phyloP scores from a whole-genome alignment of 2,888 invertebrate genomes.

The Mongoloraphidia duomilia region DNA sequence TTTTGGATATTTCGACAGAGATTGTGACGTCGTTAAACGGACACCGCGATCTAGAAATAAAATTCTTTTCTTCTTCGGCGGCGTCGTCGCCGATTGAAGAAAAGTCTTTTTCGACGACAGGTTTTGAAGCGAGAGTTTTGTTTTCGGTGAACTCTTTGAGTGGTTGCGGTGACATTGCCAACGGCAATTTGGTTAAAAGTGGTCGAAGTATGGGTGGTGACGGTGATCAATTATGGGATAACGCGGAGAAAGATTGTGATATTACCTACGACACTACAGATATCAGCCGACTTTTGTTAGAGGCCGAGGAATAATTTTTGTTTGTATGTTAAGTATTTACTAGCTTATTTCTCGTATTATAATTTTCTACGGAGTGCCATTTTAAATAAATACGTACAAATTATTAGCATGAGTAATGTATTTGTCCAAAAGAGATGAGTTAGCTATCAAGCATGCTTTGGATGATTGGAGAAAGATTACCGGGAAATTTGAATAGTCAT shows the following conservation, averaged over 20 bases:
- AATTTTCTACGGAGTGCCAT: no score
- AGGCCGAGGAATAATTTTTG: neutral
- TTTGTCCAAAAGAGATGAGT: no score
- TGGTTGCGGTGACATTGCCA: no score
- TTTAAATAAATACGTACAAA: no score
- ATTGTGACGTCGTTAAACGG: conserved; percentile 66
- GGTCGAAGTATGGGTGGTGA: neutral
- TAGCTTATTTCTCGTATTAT: no score
- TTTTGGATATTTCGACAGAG: conserved; percentile 58
- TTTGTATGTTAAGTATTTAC: no score
- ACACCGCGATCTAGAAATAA: conserved; percentile 64
- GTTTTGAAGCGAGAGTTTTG: conserved; percentile 19
- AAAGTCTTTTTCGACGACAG: conserved; percentile 37
- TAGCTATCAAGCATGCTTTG: no score
- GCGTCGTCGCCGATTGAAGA: conserved; percentile 30
- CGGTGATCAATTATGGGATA: neutral
- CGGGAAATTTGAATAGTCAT: no score
- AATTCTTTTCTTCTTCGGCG: conserved; percentile 51
- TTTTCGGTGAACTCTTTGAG: no score
- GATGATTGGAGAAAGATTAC: no score
- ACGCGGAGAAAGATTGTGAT: conserved; percentile 4
- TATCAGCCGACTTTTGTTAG: conserved; percentile 1
- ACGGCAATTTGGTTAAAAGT: no score
- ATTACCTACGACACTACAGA: conserved; percentile 3
- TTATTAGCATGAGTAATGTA: no score